Evolutionary conservation across 2,888 invertebrate genomes (phyloP), one percentile per base, ranked within the genome.

Genomic region (Cheilosia scutellata): DNA sequence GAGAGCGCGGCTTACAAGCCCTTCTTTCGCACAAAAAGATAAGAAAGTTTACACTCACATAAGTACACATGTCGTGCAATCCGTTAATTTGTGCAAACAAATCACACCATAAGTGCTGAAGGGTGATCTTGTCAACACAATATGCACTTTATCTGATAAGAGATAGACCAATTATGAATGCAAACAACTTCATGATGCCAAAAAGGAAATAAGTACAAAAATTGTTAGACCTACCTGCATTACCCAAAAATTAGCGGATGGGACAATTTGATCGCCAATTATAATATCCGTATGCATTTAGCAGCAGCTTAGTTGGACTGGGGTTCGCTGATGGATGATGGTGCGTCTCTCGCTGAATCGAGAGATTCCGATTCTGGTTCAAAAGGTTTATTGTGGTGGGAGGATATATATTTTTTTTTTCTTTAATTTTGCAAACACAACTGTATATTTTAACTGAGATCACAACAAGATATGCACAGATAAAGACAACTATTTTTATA

Each of bases 251-350:
- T 92, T 92, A 88, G 90, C 90, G 90, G 92, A 91, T 91, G 92
- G 91, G 90, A 91, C 91, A 91, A 92, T 92, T 89, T 92, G 93
- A 90, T 92, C 92, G 89, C 92, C 92, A 89, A 92, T 91, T 90
- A 92, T 91, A 87, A 91, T 93, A 92, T 92, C 92, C 92, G 92
- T 92, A 92, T 92, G 93, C 92, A 92, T 92, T 92, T 91, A 92
- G 74, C 51, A 78, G 87, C 87, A 82, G 82, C 87, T 76, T 42
- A 33, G 71, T 62, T 16, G 29, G 47, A 72, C 31, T 20, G 31
- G 42, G 31, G 51, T 47, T 37, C 33, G 51, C 58, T 47, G n/a
- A 4, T 31, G 47, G 47, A 49, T 70, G 76, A 76, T 78, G 66
- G 65, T 72, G 70, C 51, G 75, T 55, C 60, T 66, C 58, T 58